phyloP scores from a whole-genome alignment of 2,113 vertebrate species.

The Petaurus breviceps region DNA sequence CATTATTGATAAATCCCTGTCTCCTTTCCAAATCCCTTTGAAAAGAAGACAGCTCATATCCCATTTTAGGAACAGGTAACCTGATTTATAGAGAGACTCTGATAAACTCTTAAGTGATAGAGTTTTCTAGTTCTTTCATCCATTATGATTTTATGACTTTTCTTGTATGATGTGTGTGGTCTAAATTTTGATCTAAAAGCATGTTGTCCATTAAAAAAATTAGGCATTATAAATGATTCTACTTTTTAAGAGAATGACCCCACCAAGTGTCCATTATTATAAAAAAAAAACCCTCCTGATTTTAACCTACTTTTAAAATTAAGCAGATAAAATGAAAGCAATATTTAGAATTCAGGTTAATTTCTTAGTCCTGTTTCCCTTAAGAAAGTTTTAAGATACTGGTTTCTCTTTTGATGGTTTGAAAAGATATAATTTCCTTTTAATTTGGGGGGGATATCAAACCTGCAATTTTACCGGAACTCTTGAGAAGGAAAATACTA shows the following conservation, averaged over 20 bases:
- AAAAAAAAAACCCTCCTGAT: background rate
- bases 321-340: constrained; percentile 4
- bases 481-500: background rate
- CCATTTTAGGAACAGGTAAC: background rate
- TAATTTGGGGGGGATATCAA: background rate
- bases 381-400: background rate
- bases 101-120: background rate
- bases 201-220: background rate
- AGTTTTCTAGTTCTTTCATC: background rate
- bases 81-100: background rate
- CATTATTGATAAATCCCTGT: background rate
- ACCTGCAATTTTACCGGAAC: background rate
- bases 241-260: constrained; percentile 14
- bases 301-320: constrained; percentile 27
- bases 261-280: background rate
- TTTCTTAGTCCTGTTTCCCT: background rate
- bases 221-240: background rate
- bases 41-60: background rate
- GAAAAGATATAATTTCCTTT: background rate
- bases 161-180: constrained; percentile 5
- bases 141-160: background rate
- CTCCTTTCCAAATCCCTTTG: background rate
- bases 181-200: background rate
- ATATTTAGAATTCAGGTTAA: constrained; percentile 4
- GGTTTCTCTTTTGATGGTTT: background rate